A percentile compares a stretch with the other conserved stretches of the same genome.
Conservation (phyloP, 2,888 invertebrate species). For the Melitaea athalia region DNA sequence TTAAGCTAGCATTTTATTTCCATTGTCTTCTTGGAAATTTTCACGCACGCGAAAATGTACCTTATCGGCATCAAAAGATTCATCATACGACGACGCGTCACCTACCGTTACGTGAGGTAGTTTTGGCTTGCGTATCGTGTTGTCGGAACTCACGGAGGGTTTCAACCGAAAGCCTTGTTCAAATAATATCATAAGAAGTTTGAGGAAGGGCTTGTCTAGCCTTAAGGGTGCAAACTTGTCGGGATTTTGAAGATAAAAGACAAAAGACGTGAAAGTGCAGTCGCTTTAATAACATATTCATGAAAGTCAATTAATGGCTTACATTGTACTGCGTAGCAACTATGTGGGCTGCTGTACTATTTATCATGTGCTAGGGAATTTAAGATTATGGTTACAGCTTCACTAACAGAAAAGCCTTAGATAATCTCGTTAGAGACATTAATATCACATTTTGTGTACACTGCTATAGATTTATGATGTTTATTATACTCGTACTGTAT, state of each 20-base stretch:
- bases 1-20: constrained; percentile 58
- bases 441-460: too few species aligned
- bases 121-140: constrained; percentile 49
- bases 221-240: constrained; percentile 64
- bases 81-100: constrained; percentile 34
- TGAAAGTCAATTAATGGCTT: neutral
- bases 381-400: too few species aligned
- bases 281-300: neutral
- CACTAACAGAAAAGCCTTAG: too few species aligned
- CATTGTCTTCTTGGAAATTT: constrained; percentile 44
- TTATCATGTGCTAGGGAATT: too few species aligned
- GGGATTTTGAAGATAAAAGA: constrained; percentile 3
- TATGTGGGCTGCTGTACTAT: too few species aligned
- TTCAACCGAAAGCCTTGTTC: constrained; percentile 55
- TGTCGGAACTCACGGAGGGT: constrained; percentile 34
- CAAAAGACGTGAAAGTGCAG: constrained; percentile 6
- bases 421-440: neutral
- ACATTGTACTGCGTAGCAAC: too few species aligned
- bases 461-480: too few species aligned
- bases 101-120: constrained; percentile 43
- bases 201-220: constrained; percentile 64
- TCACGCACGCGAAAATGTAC: constrained; percentile 42
- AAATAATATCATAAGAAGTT: constrained; percentile 77
- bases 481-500: too few species aligned
- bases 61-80: constrained; percentile 44